Evolutionary conservation across 2,113 vertebrate genomes (phyloP), one percentile per base, ranked within the genome.

Genomic region (Aix galericulata): DNA sequence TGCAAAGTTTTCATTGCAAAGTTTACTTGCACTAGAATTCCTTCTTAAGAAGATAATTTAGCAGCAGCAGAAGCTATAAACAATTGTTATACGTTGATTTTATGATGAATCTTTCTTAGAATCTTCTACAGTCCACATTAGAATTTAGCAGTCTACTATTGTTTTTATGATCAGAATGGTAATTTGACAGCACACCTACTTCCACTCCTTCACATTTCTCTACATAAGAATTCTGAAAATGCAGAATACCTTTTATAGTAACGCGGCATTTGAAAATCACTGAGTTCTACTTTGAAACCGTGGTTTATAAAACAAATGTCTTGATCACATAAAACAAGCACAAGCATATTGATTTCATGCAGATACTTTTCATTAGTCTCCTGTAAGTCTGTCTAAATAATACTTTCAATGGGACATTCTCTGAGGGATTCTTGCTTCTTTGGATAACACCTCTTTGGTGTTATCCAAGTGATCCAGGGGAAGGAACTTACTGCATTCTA

Each of bases 101-200:
- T 1, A 55, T 34, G 9, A 36, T 83, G 46, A 68, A 64, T 78
- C 2, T 67, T 88, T 64, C 71, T 90, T 55, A 36, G 40, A 13
- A 82, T n/a, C 22, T 84, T 91, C 53, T 50, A 44, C 25, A 64
- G 27, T 69, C 31, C 20, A 66, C 36, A 75, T 76, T 94, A 82
- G 13, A 72, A 90, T 82, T 88, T 88, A 92, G 31, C 31, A 84
- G 68, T 91, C 90, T 93, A 87, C 23, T 50, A 69, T 53, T 76
- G 42, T 77, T 93, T 89, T 66, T 56, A 64, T 72, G 75, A 93
- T 46, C 26, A 81, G 67, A 72, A 89, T 79, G 52, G 5, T 88
- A 86, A 91, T 77, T 81, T 23, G 3, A 86, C 75, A 95, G 64
- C 46, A 91, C 76, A 95, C 63, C 81, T 92, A 97, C 86, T 56